phyloP scores from a whole-genome alignment of 1,140 invertebrate species.

The Atta colombica region DNA sequence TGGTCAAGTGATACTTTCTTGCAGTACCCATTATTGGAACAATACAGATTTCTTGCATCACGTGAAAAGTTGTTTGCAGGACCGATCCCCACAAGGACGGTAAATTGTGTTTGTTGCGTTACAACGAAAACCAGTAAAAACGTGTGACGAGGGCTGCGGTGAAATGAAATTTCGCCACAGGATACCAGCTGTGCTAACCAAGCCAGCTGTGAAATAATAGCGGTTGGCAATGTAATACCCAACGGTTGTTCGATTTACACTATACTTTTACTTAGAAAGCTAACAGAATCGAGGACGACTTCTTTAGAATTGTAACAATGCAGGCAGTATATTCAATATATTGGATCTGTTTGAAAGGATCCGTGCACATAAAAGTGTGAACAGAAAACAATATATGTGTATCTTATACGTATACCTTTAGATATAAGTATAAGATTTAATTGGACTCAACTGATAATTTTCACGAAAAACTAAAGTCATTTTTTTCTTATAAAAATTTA shows the following conservation, averaged over 20 bases:
- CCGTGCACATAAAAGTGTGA: neutral
- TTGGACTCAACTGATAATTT: neutral
- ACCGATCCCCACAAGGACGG: neutral
- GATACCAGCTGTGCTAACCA: conserved; percentile 44
- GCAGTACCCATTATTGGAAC: conserved; percentile 63
- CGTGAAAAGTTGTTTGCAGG: neutral
- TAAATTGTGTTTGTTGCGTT: conserved; percentile 47
- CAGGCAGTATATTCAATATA: neutral
- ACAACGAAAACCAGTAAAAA: conserved; percentile 50
- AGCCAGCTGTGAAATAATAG: conserved; percentile 56
- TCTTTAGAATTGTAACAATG: conserved; percentile 42
- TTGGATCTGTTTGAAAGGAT: neutral
- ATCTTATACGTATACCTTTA: conserved; percentile 22
- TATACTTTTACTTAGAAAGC: conserved; percentile 23
- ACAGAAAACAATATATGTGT: neutral
- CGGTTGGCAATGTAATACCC: conserved; percentile 49
- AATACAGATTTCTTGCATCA: conserved; percentile 52
- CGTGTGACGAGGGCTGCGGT: conserved; percentile 22
- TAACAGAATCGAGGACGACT: conserved; percentile 30
- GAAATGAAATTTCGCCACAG: conserved; percentile 54
- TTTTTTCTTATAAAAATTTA: neutral
- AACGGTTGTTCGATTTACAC: conserved; percentile 54
- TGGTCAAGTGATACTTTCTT: conserved; percentile 45
- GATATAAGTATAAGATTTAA: neutral
- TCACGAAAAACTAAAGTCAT: neutral